Evolutionary conservation across 2,888 invertebrate genomes (phyloP).

Genomic region (Ochropleura plecta): DNA sequence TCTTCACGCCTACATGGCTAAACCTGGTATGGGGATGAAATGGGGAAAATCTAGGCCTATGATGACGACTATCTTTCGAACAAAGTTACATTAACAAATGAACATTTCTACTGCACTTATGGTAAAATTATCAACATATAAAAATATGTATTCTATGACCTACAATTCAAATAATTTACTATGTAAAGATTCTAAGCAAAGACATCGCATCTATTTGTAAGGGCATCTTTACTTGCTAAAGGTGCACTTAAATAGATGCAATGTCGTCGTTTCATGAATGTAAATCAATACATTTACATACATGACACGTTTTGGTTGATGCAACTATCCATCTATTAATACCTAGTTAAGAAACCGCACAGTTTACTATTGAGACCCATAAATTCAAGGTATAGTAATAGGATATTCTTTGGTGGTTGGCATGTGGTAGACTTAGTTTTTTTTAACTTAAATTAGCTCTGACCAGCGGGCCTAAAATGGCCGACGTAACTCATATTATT

Average conservation of each 20-base stretch:
- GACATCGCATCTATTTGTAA: conserved; percentile 10
- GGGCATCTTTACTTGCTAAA: background rate
- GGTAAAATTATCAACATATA: no score
- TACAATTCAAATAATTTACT: no score
- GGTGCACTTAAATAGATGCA: no score
- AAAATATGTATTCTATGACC: no score
- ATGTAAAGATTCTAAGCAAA: background rate
- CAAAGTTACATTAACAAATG: no score
- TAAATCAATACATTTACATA: conserved; percentile 10
- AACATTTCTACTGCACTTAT: no score
- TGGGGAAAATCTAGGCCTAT: no score
- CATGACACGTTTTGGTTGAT: background rate
- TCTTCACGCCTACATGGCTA: no score
- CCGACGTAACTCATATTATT: no score
- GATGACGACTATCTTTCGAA: no score
- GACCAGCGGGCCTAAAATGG: no score
- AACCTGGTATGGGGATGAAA: no score
- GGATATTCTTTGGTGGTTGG: background rate
- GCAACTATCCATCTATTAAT: background rate
- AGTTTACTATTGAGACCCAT: background rate
- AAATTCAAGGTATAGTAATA: background rate
- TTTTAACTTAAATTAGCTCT: background rate
- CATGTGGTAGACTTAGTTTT: background rate
- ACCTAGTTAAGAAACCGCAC: background rate
- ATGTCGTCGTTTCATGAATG: background rate